Conservation (phyloP, 2,888 invertebrate species). For the Melolontha melolontha region DNA sequence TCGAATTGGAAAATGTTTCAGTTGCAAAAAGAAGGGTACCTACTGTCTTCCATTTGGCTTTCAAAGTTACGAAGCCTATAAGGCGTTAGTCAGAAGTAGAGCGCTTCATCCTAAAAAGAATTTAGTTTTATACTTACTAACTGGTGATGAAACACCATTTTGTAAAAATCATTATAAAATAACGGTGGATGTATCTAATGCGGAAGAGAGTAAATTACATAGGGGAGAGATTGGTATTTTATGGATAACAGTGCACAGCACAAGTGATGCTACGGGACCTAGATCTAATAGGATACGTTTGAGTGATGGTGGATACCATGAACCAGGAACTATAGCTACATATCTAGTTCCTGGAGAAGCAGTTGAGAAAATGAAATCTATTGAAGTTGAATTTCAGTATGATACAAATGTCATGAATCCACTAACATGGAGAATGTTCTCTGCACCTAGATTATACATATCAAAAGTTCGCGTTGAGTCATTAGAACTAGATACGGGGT, state of each 20-base stretch:
- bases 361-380: constrained; percentile 74
- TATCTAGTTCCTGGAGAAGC: constrained; percentile 76
- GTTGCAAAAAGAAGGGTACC: constrained; percentile 75
- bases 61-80: constrained; percentile 71
- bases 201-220: constrained; percentile 76
- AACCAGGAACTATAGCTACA: constrained; percentile 78
- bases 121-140: constrained; percentile 78
- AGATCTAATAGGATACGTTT: constrained; percentile 58
- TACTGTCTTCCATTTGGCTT: constrained; percentile 79
- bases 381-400: constrained; percentile 83
- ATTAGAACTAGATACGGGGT: constrained; percentile 77
- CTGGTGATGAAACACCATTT: constrained; percentile 77
- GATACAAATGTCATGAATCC: constrained; percentile 84
- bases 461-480: constrained; percentile 79
- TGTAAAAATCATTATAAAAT: constrained; percentile 86
- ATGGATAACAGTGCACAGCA: constrained; percentile 74
- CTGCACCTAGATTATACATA: constrained; percentile 80
- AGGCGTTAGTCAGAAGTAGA: constrained; percentile 65
- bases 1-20: constrained; percentile 76
- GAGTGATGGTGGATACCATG: constrained; percentile 69
- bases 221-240: constrained; percentile 85
- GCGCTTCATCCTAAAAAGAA: constrained; percentile 67
- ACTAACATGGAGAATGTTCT: constrained; percentile 83
- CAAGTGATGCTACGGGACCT: constrained; percentile 64
- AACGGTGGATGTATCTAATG: constrained; percentile 79